These are phyloP conservation scores for Xanthia togata DNA, from an alignment of 2,888 invertebrate genomes.

Conservation along the genomic window DNA sequence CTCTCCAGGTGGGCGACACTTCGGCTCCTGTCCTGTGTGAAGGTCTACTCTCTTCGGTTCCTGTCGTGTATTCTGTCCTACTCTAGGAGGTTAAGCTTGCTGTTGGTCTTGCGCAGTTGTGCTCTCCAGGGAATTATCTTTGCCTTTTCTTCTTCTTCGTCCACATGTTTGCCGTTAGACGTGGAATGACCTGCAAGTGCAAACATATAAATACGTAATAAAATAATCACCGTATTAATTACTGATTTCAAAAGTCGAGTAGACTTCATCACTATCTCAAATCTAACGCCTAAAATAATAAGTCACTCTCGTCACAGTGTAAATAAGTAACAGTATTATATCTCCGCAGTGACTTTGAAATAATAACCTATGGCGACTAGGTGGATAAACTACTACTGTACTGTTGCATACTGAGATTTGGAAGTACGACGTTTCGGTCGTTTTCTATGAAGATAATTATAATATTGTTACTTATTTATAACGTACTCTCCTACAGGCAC, in stretches of 20 bases:
- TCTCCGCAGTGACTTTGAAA: too few relatives aligned
- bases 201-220: not conserved
- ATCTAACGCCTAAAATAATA: not conserved
- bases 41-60: conserved; percentile 81
- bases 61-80: conserved; percentile 59
- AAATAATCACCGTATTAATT: not conserved
- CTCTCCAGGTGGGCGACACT: conserved; percentile 48
- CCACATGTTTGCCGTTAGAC: conserved; percentile 83
- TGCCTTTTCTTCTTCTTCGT: conserved; percentile 91
- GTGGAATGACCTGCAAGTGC: conserved; percentile 80
- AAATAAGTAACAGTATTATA: too few relatives aligned
- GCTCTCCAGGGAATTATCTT: conserved; percentile 97
- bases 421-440: too few relatives aligned
- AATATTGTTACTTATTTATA: too few relatives aligned
- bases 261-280: not conserved
- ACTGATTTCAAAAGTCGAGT: not conserved
- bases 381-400: too few relatives aligned
- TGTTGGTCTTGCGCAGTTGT: conserved; percentile 96
- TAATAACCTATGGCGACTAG: too few relatives aligned
- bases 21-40: conserved; percentile 10
- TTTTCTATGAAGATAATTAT: too few relatives aligned
- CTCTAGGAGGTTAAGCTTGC: conserved; percentile 95
- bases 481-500: too few relatives aligned
- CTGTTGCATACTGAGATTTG: too few relatives aligned
- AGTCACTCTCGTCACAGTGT: too few relatives aligned